Evolutionary conservation across 1,140 invertebrate species (phyloP).

Genomic region (Drosophila kanapiae): DNA sequence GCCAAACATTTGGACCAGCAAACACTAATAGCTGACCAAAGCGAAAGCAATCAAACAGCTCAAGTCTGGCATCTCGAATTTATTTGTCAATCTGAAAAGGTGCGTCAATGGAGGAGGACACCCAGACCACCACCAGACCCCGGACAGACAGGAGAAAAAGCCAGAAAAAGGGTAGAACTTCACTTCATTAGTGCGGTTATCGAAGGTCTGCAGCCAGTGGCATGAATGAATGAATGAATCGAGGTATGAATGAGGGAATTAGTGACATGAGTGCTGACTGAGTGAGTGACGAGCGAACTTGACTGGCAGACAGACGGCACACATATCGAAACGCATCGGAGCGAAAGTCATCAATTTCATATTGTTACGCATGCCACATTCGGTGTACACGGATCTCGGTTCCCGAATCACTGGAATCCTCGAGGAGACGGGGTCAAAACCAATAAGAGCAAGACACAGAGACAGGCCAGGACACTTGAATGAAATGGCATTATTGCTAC

Average conservation of each 20-base stretch:
- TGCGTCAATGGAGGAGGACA: conserved; percentile 66
- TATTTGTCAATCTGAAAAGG: conserved; percentile 81
- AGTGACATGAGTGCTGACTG: conserved; percentile 38
- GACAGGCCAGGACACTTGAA: conserved; percentile 67
- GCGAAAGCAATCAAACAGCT: conserved; percentile 74
- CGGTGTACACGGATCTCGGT: conserved; percentile 1
- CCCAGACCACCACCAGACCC: conserved; percentile 10
- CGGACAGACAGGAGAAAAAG: not conserved
- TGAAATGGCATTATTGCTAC: conserved; percentile 83
- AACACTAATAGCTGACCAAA: conserved; percentile 75
- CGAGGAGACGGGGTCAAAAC: conserved; percentile 38
- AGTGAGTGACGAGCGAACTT: conserved; percentile 33
- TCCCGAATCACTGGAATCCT: not conserved
- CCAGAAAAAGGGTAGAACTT: conserved; percentile 65
- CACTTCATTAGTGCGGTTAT: conserved; percentile 82
- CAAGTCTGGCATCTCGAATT: conserved; percentile 56
- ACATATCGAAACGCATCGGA: conserved; percentile 78
- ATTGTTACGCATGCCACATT: conserved; percentile 82
- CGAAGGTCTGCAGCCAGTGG: conserved; percentile 72
- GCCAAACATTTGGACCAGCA: conserved; percentile 71
- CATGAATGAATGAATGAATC: conserved; percentile 55
- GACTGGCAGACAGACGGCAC: conserved; percentile 60
- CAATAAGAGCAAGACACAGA: conserved; percentile 70
- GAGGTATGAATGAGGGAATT: conserved; percentile 47
- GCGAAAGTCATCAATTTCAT: conserved; percentile 84